Conservation (phyloP, 2,797 vertebrate species). For the Sus cebifrons region DNA sequence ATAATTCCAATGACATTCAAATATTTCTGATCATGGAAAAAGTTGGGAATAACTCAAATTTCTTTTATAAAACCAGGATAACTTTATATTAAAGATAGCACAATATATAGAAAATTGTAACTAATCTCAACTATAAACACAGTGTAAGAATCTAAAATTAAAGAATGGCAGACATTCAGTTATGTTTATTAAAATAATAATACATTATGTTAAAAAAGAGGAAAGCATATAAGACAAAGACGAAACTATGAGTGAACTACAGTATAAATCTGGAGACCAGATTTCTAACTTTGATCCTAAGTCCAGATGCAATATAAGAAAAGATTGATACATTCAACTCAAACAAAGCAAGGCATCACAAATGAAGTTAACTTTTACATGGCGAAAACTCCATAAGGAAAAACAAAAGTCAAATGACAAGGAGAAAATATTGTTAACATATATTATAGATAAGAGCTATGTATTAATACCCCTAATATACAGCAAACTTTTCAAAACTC, state of each 20-base stretch:
- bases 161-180: neutral
- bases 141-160: neutral
- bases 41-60: neutral
- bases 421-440: neutral
- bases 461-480: neutral
- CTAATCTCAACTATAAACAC: neutral
- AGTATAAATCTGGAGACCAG: neutral
- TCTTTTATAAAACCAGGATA: neutral
- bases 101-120: neutral
- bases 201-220: neutral
- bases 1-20: neutral
- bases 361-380: neutral
- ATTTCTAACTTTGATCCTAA: conserved; percentile 24
- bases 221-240: neutral
- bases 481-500: neutral
- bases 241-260: neutral
- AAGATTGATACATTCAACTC: neutral
- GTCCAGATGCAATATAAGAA: neutral
- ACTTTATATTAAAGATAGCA: conserved; percentile 3
- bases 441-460: neutral
- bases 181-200: neutral
- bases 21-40: neutral
- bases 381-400: neutral
- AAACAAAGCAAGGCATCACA: neutral
- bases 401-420: neutral